phyloP scores from a whole-genome alignment of 2,888 invertebrate genomes.

The Drosophila cognata region DNA sequence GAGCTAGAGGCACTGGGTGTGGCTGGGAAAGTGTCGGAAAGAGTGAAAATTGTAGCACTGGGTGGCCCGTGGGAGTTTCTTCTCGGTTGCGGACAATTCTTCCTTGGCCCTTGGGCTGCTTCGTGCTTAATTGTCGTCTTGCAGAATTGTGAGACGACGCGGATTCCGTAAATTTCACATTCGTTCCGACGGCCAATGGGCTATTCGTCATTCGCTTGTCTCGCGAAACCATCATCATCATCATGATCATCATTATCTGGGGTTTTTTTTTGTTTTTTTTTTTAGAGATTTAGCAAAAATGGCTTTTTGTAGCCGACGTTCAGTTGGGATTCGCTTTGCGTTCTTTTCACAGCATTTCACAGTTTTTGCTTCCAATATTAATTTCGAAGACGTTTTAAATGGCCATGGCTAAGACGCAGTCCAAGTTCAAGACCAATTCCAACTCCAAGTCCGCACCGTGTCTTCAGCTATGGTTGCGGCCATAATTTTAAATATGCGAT shows the following conservation, averaged over 20 bases:
- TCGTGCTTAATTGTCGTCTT: constrained; percentile 84
- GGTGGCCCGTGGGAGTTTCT: constrained; percentile 77
- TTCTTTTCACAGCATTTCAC: constrained; percentile 79
- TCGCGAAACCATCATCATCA: constrained; percentile 42
- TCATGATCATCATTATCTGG: constrained; percentile 64
- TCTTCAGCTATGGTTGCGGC: constrained; percentile 40
- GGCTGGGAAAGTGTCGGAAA: constrained; percentile 71
- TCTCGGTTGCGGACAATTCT: constrained; percentile 30
- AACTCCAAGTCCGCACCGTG: constrained; percentile 15
- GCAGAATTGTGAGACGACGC: constrained; percentile 75
- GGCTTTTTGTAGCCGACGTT: constrained; percentile 57
- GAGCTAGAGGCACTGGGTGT: constrained; percentile 53
- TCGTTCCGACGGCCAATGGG: constrained; percentile 74
- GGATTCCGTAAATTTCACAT: constrained; percentile 79
- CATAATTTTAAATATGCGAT: constrained; percentile 74
- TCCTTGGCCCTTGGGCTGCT: constrained; percentile 29
- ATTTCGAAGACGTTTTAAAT: constrained; percentile 80
- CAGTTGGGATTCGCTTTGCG: constrained; percentile 61
- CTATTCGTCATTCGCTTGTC: constrained; percentile 83
- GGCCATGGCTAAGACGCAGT: constrained; percentile 63
- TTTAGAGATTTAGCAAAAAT: constrained; percentile 63
- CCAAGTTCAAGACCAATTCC: constrained; percentile 45
- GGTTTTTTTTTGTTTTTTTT: constrained; percentile 46
- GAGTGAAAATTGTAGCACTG: constrained; percentile 78
- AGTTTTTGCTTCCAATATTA: constrained; percentile 76